Evolutionary conservation across 1,140 invertebrate genomes (phyloP), one percentile per base, ranked within the genome.

Genomic region (Leptonema lineaticorne): DNA sequence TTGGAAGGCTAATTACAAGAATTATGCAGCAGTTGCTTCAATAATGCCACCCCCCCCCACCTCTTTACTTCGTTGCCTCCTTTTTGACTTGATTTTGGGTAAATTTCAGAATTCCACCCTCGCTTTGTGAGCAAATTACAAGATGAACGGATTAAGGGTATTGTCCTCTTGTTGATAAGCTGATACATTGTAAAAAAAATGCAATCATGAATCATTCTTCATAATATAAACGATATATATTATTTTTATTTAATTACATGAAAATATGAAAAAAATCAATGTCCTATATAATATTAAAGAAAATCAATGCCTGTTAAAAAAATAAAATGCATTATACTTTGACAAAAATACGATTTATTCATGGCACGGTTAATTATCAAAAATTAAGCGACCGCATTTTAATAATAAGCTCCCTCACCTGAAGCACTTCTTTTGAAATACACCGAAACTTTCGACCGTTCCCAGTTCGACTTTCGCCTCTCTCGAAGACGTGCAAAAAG

Each of bases 321-420:
- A n/a, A n/a, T n/a, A n/a, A n/a, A n/a, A n/a, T n/a, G n/a, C n/a
- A n/a, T n/a, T n/a, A n/a, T n/a, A n/a, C n/a, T n/a, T n/a, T n/a
- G n/a, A n/a, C n/a, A n/a, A n/a, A n/a, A n/a, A n/a, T n/a, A 2
- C 45, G 45, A 68, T 68, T 68, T 68, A 68, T 68, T 68, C 67
- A 68, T 60, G 24, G 67, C 24, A 58, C 56, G 41, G 67, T 68
- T 68, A 68, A 68, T 68, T 68, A 68, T 46, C 18, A 63, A 50
- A 53, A 59, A 68, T 68, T 68, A 68, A 63, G 58, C 59, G 45
- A 29, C 58, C 58, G 62, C 41, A 29, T 46, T 48, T 68, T 63
- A 68, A 68, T 68, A 68, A 68, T 68, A 68, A 27, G 67, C 46
- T 41, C 48, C n/a, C 46, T 64, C 46, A 64, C 62, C 62, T 64